Conservation (phyloP, 2,797 vertebrate species). For the Hoplostethus atlanticus region DNA sequence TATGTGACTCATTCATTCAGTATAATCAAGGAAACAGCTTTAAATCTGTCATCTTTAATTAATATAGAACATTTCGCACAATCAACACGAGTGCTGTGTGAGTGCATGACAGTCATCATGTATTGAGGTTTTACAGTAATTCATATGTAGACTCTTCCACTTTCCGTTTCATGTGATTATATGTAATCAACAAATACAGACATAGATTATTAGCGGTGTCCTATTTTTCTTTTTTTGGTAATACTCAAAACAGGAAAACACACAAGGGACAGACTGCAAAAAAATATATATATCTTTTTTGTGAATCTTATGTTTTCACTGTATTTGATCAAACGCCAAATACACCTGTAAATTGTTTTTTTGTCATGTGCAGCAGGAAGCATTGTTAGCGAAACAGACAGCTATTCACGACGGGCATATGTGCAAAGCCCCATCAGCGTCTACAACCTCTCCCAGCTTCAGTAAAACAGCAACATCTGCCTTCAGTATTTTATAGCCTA, state of each 20-base stretch:
- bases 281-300: background rate
- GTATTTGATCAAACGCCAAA: conserved; percentile 35
- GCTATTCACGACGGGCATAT: conserved; percentile 80
- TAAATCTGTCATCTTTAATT: conserved; percentile 49
- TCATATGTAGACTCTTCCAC: background rate
- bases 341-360: conserved; percentile 43
- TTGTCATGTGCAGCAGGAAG: conserved; percentile 43
- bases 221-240: background rate
- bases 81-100: background rate
- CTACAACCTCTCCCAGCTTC: conserved; percentile 77
- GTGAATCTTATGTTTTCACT: conserved; percentile 16
- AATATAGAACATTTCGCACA: conserved; percentile 36
- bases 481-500: conserved; percentile 85
- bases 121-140: conserved; percentile 1
- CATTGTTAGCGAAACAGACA: conserved; percentile 69
- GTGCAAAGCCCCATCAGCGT: conserved; percentile 74
- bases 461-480: conserved; percentile 87
- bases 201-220: background rate
- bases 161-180: background rate
- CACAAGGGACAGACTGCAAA: background rate
- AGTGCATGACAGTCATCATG: background rate
- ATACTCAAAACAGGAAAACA: conserved; percentile 2
- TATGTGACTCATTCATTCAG: conserved; percentile 45
- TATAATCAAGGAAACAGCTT: conserved; percentile 50
- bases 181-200: background rate